These are phyloP conservation scores for Tetramorium bicarinatum DNA, from an alignment of 2,888 invertebrate species.

Conservation along the genomic window DNA sequence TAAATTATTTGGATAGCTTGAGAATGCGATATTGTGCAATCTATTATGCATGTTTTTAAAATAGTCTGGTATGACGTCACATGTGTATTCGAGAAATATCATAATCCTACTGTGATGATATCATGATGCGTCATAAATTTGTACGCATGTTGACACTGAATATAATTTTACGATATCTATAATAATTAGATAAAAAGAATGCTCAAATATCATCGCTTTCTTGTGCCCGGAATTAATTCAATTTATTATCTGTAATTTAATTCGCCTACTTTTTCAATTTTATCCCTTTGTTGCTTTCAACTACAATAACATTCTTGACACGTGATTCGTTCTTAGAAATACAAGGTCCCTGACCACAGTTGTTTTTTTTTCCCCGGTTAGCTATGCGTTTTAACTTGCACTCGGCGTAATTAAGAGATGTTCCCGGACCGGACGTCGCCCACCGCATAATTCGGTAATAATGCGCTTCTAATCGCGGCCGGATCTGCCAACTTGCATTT, in stretches of 20 bases:
- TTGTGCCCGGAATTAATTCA: neutral
- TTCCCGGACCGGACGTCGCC: constrained; percentile 66
- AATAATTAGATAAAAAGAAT: neutral
- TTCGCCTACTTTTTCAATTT: neutral
- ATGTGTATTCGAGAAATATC: neutral
- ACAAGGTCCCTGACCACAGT: constrained; percentile 9
- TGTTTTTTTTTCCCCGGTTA: neutral
- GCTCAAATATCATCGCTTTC: neutral
- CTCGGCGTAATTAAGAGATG: constrained; percentile 41
- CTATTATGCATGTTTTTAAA: neutral
- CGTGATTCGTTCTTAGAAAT: constrained; percentile 4
- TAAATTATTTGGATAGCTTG: neutral
- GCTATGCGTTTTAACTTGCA: constrained; percentile 15
- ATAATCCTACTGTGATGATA: neutral
- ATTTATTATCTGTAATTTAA: neutral
- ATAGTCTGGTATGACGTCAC: neutral
- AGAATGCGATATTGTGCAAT: neutral
- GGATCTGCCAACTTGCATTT: constrained; percentile 62
- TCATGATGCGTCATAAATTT: constrained; percentile 5
- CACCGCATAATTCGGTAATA: constrained; percentile 74
- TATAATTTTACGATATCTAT: neutral
- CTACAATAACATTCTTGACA: neutral
- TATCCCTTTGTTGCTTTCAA: neutral
- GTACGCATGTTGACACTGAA: neutral
- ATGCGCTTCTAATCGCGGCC: constrained; percentile 68